Base-by-base conservation (phyloP, 2,797 vertebrate species). In the Sebastes paucispinis region DNA sequence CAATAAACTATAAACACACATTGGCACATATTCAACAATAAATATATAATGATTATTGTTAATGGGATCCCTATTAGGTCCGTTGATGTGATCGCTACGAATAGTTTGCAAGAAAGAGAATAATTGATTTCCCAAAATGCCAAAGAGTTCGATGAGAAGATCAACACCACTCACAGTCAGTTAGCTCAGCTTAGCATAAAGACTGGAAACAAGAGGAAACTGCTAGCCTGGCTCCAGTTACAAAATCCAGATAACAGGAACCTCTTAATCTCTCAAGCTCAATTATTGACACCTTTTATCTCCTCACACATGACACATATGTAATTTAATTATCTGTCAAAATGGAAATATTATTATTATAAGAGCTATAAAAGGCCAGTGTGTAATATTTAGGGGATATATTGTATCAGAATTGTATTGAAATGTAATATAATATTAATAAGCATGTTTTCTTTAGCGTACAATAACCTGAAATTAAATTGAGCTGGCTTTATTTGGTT, bases 271-370 rank as follows among this genome's bases (percentile, higher is more conserved):
- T 58, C 58, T 60, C 27, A 57, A 12, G 12, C 54, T 57, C 12
- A 25, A 57, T 55, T 55, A 55, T 55, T 55, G 54, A 57, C 22
- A 55, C 11, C 0, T 55, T 22, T 52, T 52, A 58, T 58, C 24
- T 27, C 24, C 14, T 29, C 25, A 29, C 57, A 59, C 2, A 18
- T 59, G 25, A 59, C 25, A 47, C 13, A 43, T 43, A 43, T 43
- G 39, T 43, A 6, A 43, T 43, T 43, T 43, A 16, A 43, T 43
- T 43, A 43, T 43, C 39, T 16, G 39, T 43, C 39, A 43, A 43
- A 0, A 43, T 6, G 39, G 0, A 43, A 43, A 43, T 43, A 0
- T 43, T 43, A 39, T 39, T 39, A 39, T 39, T 43, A 43, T 16
- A 43, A 43, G 0, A 43, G 39, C 39, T 43, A 43, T 43, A 43